phyloP scores from a whole-genome alignment of 2,888 invertebrate genomes.

The Apamea crenata region DNA sequence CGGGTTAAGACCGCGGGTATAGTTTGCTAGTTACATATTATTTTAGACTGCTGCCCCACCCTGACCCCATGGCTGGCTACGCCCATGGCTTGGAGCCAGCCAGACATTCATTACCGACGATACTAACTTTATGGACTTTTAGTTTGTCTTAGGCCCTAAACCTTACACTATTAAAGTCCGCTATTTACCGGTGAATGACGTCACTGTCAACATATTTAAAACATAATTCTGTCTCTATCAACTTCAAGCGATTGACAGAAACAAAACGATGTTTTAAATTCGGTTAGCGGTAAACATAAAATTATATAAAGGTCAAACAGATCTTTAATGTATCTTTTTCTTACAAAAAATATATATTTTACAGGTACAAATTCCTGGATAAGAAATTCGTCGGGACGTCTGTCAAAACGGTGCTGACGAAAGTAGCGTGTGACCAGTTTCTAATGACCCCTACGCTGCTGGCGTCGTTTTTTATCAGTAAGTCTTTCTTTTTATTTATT shows the following conservation, averaged over 20 bases:
- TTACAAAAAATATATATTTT: conserved; percentile 32
- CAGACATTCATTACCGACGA: not conserved
- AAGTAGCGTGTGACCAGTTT: conserved; percentile 94
- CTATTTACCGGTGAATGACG: too few relatives aligned
- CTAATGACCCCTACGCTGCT: conserved; percentile 93
- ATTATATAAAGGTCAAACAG: not conserved
- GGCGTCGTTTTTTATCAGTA: conserved; percentile 93
- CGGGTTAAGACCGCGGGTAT: too few relatives aligned
- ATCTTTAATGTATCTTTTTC: not conserved
- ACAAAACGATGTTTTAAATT: not conserved
- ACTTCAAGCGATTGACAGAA: not conserved
- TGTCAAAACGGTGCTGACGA: conserved; percentile 91
- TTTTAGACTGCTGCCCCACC: too few relatives aligned
- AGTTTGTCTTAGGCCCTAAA: not conserved
- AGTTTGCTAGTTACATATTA: too few relatives aligned
- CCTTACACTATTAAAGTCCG: not conserved
- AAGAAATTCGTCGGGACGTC: conserved; percentile 92
- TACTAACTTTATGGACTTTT: not conserved
- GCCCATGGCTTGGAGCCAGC: not conserved
- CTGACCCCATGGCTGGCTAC: too few relatives aligned
- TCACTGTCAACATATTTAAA: not conserved
- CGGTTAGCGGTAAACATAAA: not conserved
- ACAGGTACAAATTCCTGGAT: conserved; percentile 95
- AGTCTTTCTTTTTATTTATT: conserved; percentile 73
- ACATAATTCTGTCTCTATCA: not conserved